Base-by-base conservation (phyloP, 2,888 invertebrate species). In the Incurvaria masculella region DNA sequence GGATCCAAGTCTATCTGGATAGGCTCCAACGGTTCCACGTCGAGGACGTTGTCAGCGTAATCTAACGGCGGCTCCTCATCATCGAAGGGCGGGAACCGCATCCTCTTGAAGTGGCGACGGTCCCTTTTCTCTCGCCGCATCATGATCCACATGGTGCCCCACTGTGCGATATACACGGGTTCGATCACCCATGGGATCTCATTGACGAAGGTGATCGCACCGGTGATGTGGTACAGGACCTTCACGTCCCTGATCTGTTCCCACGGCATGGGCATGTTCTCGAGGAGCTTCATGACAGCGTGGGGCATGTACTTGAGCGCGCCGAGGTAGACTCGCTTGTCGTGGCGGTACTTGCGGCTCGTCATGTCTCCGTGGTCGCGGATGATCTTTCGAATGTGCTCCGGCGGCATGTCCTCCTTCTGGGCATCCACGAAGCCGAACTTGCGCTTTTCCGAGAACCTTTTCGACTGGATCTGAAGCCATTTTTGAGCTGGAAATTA, bases 81-180 rank as follows among this genome's bases (percentile, higher is more conserved):
- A 68, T 99, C 99, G 68, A 99, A 99, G 0, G 99, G 99, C 14
- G 99, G 99, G 68, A 99, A 99, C 57, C 99, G 83, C 99, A 99
- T 99, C 58, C 99, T 82, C 71, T 99, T 99, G 68, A 99, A 99
- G 69, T 99, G 99, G 23, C 98, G 85, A 66, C 99, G 89, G 80
- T 99, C 99, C 54, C 99, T 83, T 70, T 99, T 99, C 66, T 99
- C 98, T 58, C 99, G 84, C 57, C 99, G 82, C 98, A 99, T 98
- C 97, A 99, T 99, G 58, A 99, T 98, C 99, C 99, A 99, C 98
- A 99, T 99, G 1, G 98, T 96, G 41, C 97, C 98, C 99, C 99
- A 99, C 65, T 99, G 99, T 1, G 98, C 98, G 56, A 99, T 97
- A 66, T 98, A 99, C 4, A 98, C 91, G 0, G 99, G 99, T 64